A percentile compares a stretch with the other conserved stretches of the same genome.
phyloP scores from a whole-genome alignment of 2,888 invertebrate genomes.

The Coelopa pilipes region DNA sequence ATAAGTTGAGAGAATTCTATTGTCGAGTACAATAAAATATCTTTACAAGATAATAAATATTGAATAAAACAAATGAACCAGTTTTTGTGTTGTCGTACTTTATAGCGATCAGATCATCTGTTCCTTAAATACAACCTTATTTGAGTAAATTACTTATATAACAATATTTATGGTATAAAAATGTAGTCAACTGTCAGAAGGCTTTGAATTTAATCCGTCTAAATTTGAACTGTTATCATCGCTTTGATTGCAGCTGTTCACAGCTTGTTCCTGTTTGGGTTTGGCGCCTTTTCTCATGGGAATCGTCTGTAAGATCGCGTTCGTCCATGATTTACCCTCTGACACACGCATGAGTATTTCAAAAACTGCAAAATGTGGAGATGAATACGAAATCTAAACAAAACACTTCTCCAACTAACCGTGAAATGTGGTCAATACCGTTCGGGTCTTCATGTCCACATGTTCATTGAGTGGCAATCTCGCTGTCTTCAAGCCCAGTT shows the following conservation, averaged over 20 bases:
- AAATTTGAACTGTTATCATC: neutral
- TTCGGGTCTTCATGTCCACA: constrained; percentile 90
- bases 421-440: constrained; percentile 96
- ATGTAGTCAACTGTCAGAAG: neutral
- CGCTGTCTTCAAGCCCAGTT: constrained; percentile 82
- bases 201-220: neutral
- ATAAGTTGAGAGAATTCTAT: constrained; percentile 11
- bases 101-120: neutral
- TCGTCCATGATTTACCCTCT: constrained; percentile 83
- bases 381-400: neutral
- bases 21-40: neutral
- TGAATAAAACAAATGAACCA: neutral
- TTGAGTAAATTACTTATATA: neutral
- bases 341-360: constrained; percentile 81
- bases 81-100: neutral
- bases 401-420: constrained; percentile 68
- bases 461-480: constrained; percentile 90
- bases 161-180: neutral
- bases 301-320: constrained; percentile 80
- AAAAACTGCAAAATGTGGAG: constrained; percentile 71
- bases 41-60: neutral
- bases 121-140: neutral
- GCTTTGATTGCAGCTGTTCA: neutral
- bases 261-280: constrained; percentile 50
- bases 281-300: constrained; percentile 82